phyloP scores from a whole-genome alignment of 2,113 vertebrate species.

The Ibidorhyncha struthersii region DNA sequence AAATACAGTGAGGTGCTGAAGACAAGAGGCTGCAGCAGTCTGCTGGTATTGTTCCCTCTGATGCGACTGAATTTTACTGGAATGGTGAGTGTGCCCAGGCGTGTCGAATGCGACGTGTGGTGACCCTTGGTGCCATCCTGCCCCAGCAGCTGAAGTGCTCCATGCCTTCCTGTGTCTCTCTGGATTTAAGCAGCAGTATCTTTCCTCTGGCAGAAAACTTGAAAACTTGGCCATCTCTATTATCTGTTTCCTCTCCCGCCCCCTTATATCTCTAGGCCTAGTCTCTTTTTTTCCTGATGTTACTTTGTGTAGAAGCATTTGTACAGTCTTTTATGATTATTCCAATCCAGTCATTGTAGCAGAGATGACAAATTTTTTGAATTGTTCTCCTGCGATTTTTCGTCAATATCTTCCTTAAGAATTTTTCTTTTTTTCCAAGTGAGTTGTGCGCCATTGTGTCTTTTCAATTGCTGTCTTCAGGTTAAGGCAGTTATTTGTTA shows the following conservation, averaged over 20 bases:
- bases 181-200: neutral
- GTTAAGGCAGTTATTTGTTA: neutral
- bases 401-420: neutral
- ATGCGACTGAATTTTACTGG: neutral
- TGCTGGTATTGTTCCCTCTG: neutral
- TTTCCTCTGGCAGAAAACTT: neutral
- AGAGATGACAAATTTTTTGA: neutral
- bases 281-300: neutral
- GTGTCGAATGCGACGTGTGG: rapidly evolving
- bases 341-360: neutral
- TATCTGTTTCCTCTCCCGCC: neutral
- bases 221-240: neutral
- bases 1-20: neutral
- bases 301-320: neutral
- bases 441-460: neutral
- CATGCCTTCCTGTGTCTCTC: neutral
- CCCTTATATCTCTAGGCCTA: neutral
- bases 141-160: neutral
- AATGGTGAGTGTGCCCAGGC: neutral
- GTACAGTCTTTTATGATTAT: neutral
- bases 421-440: neutral
- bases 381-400: neutral
- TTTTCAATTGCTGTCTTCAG: neutral
- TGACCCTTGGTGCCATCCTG: neutral
- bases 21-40: neutral